phyloP scores from a whole-genome alignment of 2,888 invertebrate genomes.

The Scotopteryx bipunctaria region DNA sequence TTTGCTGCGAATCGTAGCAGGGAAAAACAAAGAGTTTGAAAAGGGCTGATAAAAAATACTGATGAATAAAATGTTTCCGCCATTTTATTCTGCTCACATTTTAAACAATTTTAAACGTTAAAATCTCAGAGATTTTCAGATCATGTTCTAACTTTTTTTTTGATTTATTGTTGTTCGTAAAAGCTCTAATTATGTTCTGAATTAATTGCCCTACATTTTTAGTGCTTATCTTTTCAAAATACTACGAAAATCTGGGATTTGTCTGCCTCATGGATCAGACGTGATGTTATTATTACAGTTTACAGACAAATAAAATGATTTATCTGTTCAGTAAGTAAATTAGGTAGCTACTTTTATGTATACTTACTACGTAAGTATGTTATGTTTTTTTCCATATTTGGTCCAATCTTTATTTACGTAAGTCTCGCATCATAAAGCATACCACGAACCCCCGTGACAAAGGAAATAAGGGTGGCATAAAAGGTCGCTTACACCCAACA shows the following conservation, averaged over 20 bases:
- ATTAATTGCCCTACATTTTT: not conserved
- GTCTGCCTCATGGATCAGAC: not conserved
- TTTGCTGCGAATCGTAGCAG: constrained; percentile 18
- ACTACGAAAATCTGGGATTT: not conserved
- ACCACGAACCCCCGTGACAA: constrained; percentile 9
- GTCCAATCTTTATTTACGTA: constrained; percentile 4
- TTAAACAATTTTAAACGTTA: constrained; percentile 5
- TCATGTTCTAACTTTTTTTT: not conserved
- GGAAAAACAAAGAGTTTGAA: constrained; percentile 25
- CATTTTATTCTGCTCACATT: constrained; percentile 15
- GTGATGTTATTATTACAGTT: not conserved
- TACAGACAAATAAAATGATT: not conserved
- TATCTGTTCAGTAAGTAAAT: not conserved
- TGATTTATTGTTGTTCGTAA: not conserved
- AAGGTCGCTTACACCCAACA: constrained; percentile 35
- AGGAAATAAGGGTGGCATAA: constrained; percentile 32
- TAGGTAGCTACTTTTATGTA: too few relatives aligned
- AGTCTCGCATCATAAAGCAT: constrained; percentile 11
- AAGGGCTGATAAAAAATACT: constrained; percentile 28
- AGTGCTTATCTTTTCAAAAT: not conserved
- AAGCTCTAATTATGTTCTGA: not conserved
- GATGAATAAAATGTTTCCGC: constrained; percentile 12
- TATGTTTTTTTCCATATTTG: too few relatives aligned
- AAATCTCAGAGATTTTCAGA: not conserved
- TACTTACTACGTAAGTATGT: too few relatives aligned